Base-by-base conservation (phyloP, 2,888 invertebrate species). In the Macroteleia sp. region DNA sequence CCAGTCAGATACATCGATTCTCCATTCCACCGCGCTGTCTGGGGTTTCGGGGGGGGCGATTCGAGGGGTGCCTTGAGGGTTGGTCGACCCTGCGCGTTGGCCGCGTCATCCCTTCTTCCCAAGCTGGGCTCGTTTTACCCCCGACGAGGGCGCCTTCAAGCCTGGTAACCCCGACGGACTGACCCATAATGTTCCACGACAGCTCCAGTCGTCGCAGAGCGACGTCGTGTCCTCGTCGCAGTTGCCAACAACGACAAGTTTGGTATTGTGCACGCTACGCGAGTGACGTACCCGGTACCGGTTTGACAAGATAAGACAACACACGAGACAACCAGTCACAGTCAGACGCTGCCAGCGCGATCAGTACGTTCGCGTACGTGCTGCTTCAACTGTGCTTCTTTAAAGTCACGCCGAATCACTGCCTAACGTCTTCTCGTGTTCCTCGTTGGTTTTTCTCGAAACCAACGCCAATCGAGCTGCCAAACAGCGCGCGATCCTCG, bases 191-290 rank as follows among this genome's bases (percentile, higher is more conserved):
- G 44, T 56, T 41, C 67, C 57, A 36, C 75, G 70, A 56, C 67
- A 83, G 81, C 71, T 80, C 84, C 86, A 83, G 86, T 83, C 85
- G 77, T 82, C 83, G 77, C 82, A 83, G 85, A 93, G 92, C 93
- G 92, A 92, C 92, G 93, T 92, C 92, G 93, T 92, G 93, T 93
- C 93, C 93, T 92, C 92, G n/a, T 52, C 54, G 59, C 52, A 8
- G 39, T 39, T 17, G 12, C 41, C 46, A 67, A 62, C 77, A 79
- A 71, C 73, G 69, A 64, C 61, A 76, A 81, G 76, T 81, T 82
- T 78, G 83, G 80, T 80, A 83, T 83, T 82, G 79, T 75, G 67
- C 69, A 62, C 80, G 77, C 80, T 77, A 69, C 83, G 83, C 82
- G 87, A 83, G 86, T 83, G 85, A 84, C 84, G 82, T 79, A 77